phyloP scores from a whole-genome alignment of 2,113 vertebrate genomes.

The Ifrita kowaldi region DNA sequence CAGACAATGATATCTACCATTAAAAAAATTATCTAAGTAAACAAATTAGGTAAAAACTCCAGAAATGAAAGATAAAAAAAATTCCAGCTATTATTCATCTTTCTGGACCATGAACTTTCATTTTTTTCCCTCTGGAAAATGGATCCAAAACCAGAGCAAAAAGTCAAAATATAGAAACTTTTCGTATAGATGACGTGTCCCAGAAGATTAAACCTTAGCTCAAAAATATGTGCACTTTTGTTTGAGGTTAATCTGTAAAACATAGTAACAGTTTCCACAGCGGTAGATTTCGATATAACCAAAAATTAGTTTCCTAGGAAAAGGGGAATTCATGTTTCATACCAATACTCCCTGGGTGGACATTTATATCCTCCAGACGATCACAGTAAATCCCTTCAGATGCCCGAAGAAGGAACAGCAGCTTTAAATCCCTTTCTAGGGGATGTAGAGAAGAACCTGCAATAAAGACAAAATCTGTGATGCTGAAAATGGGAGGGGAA shows the following conservation, averaged over 20 bases:
- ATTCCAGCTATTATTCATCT: not conserved
- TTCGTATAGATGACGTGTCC: not conserved
- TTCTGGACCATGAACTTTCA: not conserved
- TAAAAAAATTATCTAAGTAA: not conserved
- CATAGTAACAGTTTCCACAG: not conserved
- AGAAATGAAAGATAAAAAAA: not conserved
- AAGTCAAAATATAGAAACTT: not conserved
- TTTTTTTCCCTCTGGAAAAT: fast-evolving
- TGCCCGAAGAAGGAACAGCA: constrained; percentile 67
- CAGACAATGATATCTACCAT: fast-evolving
- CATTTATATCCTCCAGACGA: constrained; percentile 46
- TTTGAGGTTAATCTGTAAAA: not conserved
- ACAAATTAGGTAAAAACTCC: not conserved
- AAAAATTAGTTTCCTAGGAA: not conserved
- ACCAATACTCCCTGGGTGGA: constrained; percentile 72
- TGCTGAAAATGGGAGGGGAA: not conserved
- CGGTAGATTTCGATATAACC: not conserved
- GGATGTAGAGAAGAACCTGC: constrained; percentile 68
- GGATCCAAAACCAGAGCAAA: not conserved
- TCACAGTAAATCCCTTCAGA: constrained; percentile 72
- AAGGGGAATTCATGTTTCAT: not conserved
- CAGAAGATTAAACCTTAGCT: not conserved
- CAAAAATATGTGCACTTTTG: not conserved
- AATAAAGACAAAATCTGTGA: not conserved
- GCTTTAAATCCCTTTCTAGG: constrained; percentile 59